Evolutionary conservation across 2,888 invertebrate genomes (phyloP), one percentile per base, ranked within the genome.

Genomic region (Torymus tubicola): DNA sequence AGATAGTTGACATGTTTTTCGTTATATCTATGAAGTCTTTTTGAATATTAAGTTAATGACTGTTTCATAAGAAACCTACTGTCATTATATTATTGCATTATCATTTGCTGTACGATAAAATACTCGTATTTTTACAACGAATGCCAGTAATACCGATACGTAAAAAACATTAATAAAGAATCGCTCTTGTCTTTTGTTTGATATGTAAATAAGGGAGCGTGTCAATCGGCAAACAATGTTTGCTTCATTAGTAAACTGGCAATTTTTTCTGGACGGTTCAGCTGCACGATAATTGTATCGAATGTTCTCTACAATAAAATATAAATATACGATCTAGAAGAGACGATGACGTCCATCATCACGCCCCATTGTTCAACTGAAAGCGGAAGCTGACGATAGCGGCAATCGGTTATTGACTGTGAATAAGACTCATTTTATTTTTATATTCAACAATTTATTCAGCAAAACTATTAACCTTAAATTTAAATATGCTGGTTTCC

Each of bases 321-420:
- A 65, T 65, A 79, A 74, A 50, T 55, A 16, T 55, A n/a, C 74
- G 74, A 70, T 80, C 74, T 64, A 21, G 21, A 55, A 70, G 65
- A 64, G 68, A 73, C 63, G 31, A 73, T 64, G 73, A 78, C 55
- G 60, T 69, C 16, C 18, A 31, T 73, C 64, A 69, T 64, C 50
- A 42, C 12, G 42, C 50, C 52, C 68, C 63, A 67, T 79, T 79
- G 81, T 76, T 70, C 60, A 77, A 73, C n/a, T 79, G 58, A 67
- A 81, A 84, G 75, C 82, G 85, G 84, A 85, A 85, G 81, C 78
- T 75, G 57, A 63, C 18, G 86, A 87, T 87, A 87, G 81, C 16
- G 60, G 16, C 84, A 87, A 88, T 88, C 88, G 87, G 86, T 88
- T 87, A 86, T 86, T 87, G 87, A 88, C 86, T 85, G 84, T 70